Conservation (phyloP, 2,888 invertebrate species). For the Phragmatobia fuliginosa region DNA sequence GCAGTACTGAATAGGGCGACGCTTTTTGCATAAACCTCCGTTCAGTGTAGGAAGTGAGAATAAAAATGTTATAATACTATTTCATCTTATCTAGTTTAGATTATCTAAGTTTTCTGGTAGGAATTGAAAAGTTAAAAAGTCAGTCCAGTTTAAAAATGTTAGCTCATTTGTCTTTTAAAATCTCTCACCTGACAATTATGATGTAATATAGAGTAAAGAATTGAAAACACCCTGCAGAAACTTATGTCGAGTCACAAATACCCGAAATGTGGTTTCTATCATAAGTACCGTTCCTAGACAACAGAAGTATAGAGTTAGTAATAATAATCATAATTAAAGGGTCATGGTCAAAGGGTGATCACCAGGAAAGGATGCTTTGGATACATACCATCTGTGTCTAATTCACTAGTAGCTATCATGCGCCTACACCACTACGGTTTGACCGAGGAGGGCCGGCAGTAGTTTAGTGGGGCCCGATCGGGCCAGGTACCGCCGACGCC, state of each 20-base stretch:
- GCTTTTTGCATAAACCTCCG: not conserved
- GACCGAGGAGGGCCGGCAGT: too few species aligned
- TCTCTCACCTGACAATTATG: not conserved
- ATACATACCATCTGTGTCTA: too few species aligned
- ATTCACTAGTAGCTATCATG: too few species aligned
- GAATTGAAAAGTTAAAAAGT: not conserved
- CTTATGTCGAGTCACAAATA: not conserved
- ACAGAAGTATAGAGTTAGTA: not conserved
- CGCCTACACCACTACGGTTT: too few species aligned
- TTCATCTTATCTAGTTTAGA: not conserved
- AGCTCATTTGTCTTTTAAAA: too few species aligned
- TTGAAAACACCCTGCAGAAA: not conserved
- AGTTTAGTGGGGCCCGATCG: too few species aligned
- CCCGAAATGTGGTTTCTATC: not conserved
- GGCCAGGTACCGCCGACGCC: too few species aligned
- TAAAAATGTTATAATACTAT: too few species aligned
- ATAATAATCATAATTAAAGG: not conserved
- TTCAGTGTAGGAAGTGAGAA: not conserved
- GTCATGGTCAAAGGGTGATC: too few species aligned
- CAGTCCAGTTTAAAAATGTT: not conserved
- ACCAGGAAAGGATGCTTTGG: not conserved
- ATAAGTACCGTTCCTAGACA: not conserved
- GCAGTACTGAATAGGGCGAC: not conserved
- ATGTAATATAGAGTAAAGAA: not conserved
- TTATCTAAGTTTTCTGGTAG: not conserved